Conservation (phyloP, 2,797 vertebrate genomes). For the Sebastes hubbsi region DNA sequence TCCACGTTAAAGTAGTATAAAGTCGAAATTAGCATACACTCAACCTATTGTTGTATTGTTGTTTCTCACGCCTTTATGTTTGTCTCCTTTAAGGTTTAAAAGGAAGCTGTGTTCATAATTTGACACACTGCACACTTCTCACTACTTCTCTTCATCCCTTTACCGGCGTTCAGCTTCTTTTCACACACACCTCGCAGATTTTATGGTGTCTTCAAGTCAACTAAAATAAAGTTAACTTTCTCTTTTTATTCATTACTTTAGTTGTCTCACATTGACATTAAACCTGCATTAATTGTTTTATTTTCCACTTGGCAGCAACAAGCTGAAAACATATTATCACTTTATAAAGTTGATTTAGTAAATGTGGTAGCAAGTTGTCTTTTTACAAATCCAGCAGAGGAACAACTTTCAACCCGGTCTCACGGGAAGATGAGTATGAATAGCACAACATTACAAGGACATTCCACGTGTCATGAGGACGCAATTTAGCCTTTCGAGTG, state of each 20-base stretch:
- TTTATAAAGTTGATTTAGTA: not conserved
- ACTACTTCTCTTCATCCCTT: constrained; percentile 7
- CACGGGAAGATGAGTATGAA: too few relatives aligned
- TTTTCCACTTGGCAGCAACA: not conserved
- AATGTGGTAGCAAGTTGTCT: not conserved
- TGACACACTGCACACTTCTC: constrained; percentile 2
- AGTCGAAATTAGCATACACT: constrained; percentile 11
- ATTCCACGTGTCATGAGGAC: too few relatives aligned
- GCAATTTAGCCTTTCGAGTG: too few relatives aligned
- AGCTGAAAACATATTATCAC: not conserved
- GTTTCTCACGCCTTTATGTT: constrained; percentile 25
- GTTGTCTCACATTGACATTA: not conserved
- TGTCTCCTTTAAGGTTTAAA: constrained; percentile 24
- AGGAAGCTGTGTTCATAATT: constrained; percentile 44
- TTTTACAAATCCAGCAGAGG: not conserved
- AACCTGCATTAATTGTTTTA: not conserved
- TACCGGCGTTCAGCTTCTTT: not conserved
- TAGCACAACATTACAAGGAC: too few relatives aligned
- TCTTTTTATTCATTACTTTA: not conserved
- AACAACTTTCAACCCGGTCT: too few relatives aligned
- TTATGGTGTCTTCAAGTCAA: not conserved
- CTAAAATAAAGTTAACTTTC: not conserved
- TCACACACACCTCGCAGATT: constrained; percentile 8
- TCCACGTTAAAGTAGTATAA: constrained; percentile 34
- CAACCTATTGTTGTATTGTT: constrained; percentile 32